Evolutionary conservation across 37 sponge, comb jelly and placozoan genomes (phyloP), one percentile per base, ranked within the genome.

Genomic region (Halichondria panicea): DNA sequence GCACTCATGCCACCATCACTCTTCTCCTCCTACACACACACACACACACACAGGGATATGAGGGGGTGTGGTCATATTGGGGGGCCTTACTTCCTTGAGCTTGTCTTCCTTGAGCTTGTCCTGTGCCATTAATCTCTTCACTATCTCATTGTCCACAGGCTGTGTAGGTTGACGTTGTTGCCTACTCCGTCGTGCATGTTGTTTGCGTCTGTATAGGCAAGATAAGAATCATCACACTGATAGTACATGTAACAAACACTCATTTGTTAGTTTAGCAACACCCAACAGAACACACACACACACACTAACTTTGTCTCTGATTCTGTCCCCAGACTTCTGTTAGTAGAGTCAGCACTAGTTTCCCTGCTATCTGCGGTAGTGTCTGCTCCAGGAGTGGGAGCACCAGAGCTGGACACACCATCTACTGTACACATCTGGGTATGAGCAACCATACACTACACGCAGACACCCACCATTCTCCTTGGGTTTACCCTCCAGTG

Each of bases 121-220:
- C n/a, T n/a, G n/a, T n/a, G n/a, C n/a, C n/a, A 19, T 53, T 0
- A 84, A 50, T 37, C 61, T 70, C 22, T 89, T 54, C 42, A 81
- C 22, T 21, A 79, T 21, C 25, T 90, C 82, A 44, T 36, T 13
- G 11, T 77, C 72, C 7, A 90, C 87, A 38, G 87, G 82, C 66
- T 90, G 91, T 8, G 91, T 90, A 7, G 76, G 40, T 43, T 87
- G 63, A 30, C 91, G 76, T 18, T 55, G 22, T 59, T 90, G 79
- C 9, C 91, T 46, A 4, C 53, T 75, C 45, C 42, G 58, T 18
- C 66, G 58, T 33, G 91, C 91, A 30, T 55, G 77, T 13, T 7
- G 43, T 32, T 42, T 80, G 2, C 89, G 86, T 1, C 89, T 82
- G 70, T 5, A 25, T 24, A 11, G 68, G 0, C 3, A 27, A 7